phyloP scores from a whole-genome alignment of 2,888 invertebrate genomes.

The Pegoplata infirma region DNA sequence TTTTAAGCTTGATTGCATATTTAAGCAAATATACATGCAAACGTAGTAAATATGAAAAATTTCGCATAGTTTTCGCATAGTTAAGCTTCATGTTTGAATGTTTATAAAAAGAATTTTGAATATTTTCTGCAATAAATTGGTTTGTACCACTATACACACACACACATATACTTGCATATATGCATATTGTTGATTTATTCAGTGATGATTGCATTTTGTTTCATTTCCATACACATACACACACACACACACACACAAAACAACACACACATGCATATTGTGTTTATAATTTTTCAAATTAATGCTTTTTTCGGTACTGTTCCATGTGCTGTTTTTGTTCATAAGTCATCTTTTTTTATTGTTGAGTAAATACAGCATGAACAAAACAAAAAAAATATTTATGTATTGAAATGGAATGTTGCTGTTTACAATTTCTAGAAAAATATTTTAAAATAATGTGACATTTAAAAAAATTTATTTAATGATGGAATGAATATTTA shows the following conservation, averaged over 20 bases:
- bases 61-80: neutral
- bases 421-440: neutral
- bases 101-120: neutral
- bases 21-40: conserved; percentile 9
- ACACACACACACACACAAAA: too few species aligned
- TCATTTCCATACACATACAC: too few species aligned
- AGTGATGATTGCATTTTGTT: neutral
- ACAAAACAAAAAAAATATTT: too few species aligned
- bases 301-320: neutral
- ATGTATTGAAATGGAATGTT: neutral
- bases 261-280: neutral
- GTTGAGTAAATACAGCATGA: neutral
- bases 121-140: neutral
- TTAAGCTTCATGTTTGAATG: neutral
- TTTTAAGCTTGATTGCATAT: conserved; percentile 53
- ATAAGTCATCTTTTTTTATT: neutral
- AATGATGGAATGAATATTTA: neutral
- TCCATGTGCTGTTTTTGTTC: too few species aligned
- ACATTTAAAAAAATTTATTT: neutral
- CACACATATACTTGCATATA: too few species aligned
- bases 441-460: neutral
- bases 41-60: neutral
- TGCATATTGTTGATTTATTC: neutral
- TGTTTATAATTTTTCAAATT: neutral
- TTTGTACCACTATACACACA: too few species aligned